These are phyloP conservation scores for Mycteria americana DNA, from an alignment of 2,797 vertebrate genomes.

Conservation along the genomic window DNA sequence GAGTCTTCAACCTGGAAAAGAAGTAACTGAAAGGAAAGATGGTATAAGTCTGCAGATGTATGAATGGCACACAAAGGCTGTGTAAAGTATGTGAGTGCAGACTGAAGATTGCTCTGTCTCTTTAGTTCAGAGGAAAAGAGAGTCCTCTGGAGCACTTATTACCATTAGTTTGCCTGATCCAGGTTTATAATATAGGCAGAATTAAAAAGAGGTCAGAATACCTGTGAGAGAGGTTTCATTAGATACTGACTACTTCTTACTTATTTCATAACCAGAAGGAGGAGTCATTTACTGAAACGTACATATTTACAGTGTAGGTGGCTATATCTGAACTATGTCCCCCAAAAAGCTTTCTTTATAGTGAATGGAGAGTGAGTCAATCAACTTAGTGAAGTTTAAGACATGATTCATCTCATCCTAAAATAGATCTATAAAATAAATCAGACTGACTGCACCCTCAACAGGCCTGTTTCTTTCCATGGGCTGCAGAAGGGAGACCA, in stretches of 20 bases:
- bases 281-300: neutral
- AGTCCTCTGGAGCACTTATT: neutral
- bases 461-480: neutral
- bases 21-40: neutral
- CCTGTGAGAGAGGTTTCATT: neutral
- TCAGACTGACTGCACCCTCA: neutral
- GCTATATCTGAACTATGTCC: neutral
- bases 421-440: neutral
- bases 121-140: neutral
- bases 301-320: neutral
- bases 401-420: neutral
- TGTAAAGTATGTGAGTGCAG: neutral
- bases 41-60: neutral
- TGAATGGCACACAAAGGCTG: neutral
- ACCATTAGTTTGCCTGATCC: neutral
- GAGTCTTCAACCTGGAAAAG: neutral
- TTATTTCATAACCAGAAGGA: neutral
- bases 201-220: neutral
- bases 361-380: neutral
- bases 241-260: neutral
- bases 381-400: neutral
- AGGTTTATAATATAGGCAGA: neutral
- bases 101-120: neutral
- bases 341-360: neutral
- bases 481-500: neutral